Evolutionary conservation across 2,113 vertebrate genomes (phyloP), one percentile per base, ranked within the genome.

Genomic region (Myrmophylax atrothorax): DNA sequence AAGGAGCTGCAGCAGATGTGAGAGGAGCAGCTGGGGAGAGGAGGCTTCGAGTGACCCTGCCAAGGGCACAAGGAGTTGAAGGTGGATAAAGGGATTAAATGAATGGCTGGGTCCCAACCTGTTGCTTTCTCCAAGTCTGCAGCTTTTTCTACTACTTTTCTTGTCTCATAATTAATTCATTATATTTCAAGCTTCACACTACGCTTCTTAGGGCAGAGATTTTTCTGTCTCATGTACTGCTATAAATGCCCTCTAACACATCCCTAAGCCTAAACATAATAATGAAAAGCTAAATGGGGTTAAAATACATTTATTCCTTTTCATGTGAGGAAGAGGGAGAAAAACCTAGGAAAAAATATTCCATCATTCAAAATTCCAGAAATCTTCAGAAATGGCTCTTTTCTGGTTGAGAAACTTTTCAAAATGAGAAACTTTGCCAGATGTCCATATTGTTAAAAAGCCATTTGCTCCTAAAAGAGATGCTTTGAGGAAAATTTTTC

Each of bases 391-490:
- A 89, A 84, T 14, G 1, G 12, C 29, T 86, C 44, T 85, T 73
- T 79, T 56, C 75, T 76, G 62, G 3, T 3, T 8, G 67, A 77
- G 63, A 73, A 96, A 87, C 68, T 94, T 82, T 10, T 49, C 35
- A 13, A 63, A 89, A 52, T 1, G 14, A 81, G 89, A 67, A 83
- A 52, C 55, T 83, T 70, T 42, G 33, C 83, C 92, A 85, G 84
- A 8, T 70, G 46, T 38, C 75, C 74, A 0, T 38, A 6, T 9
- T 66, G 68, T 83, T 91, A 91, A 91, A 88, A 86, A 77, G 46
- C 79, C 90, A 91, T 91, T 96, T 94, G 35, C 66, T 69, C 40
- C 50, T 86, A 6, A 29, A 77, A 70, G 82, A 85, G 87, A 55
- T 55, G 55, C 64, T 93, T 40, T 1, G 58, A 85, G 76, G 87